These are phyloP conservation scores for Halichoeres trimaculatus DNA, from an alignment of 2,113 vertebrate species.

Conservation along the genomic window DNA sequence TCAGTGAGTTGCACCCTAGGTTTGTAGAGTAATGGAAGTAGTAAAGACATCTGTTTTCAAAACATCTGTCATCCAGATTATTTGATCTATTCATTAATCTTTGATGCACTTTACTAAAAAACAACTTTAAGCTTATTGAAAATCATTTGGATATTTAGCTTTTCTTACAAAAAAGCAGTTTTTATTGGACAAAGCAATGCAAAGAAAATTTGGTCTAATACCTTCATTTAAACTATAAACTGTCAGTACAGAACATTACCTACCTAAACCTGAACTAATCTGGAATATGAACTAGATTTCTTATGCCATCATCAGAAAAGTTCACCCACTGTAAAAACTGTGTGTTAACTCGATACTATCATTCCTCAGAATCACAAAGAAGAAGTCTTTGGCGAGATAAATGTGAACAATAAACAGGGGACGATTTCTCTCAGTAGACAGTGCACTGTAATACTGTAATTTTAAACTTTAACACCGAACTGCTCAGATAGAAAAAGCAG, in stretches of 20 bases:
- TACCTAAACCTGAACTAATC: no score
- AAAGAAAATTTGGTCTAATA: no score
- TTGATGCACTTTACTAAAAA: no score
- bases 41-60: no score
- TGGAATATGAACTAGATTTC: background rate
- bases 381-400: background rate
- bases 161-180: no score
- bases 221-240: background rate
- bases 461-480: background rate
- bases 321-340: no score
- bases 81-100: no score
- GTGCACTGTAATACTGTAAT: background rate
- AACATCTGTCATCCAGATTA: no score
- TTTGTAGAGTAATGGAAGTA: no score
- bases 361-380: background rate
- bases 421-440: background rate
- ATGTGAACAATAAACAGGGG: background rate
- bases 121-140: no score
- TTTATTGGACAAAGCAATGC: no score
- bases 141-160: no score
- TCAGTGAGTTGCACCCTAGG: background rate
- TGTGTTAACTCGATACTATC: background rate
- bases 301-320: background rate
- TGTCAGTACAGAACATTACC: background rate
- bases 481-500: constrained; percentile 1